Evolutionary conservation across 2,797 vertebrate species (phyloP), one percentile per base, ranked within the genome.

Genomic region (Pseudomugil tenellus): DNA sequence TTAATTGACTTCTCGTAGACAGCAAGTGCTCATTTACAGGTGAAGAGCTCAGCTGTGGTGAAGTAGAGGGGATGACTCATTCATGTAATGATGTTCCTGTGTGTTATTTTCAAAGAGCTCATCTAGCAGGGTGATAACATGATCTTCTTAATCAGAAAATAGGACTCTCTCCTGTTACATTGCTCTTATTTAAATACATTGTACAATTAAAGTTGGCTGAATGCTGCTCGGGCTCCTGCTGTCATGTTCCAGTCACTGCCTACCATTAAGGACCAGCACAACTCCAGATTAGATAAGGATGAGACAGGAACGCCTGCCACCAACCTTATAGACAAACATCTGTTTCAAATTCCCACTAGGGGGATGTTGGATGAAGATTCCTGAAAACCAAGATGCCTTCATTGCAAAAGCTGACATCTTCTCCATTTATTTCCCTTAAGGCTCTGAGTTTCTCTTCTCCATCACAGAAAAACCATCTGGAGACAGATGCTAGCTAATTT

Each of bases 401-500:
- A 65, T 73, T 67, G 56, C 26, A 60, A 32, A 26, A 67, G 13
- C 37, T 69, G 53, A 56, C 58, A 67, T 7, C 14, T 49, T 62
- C 63, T 70, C 54, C 37, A 34, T 21, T 23, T 4, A 5, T 39
- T 32, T 60, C 41, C 66, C 64, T 26, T 25, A 63, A 76, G 69
- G 62, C 41, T 52, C 46, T 28, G 46, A 53, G 58, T 77, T 72
- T 68, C 21, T 68, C 53, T 6, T 65, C 53, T 48, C 14, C 31
- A 75, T 56, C 76, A 58, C 25, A 63, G 35, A 46, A 46, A 55
- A 83, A 48, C 46, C 63, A 76, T 58, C 61, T 72, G 61, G 54
- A 81, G 74, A 69, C 71, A 72, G 63, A 75, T 74, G 71, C 46
- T 58, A 13, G 37, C 53, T 63, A 23, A 75, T 67, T 70, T 72